Evolutionary conservation across 2,113 vertebrate species (phyloP), one percentile per base, ranked within the genome.

Genomic region (Willisornis vidua): DNA sequence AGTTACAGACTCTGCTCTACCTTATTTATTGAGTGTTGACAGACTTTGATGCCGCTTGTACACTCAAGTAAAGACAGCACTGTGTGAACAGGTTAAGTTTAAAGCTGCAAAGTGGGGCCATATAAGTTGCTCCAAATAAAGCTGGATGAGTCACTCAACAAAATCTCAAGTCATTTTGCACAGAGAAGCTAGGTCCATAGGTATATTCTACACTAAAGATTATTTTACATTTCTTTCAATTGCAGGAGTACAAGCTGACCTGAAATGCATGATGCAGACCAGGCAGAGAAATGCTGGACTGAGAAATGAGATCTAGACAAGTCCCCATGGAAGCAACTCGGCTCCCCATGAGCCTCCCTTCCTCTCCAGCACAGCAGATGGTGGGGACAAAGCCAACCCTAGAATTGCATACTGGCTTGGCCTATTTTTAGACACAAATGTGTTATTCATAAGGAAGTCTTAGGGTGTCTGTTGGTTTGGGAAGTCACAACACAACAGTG

Each of bases 1-100:
- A 87, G 61, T 75, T 89, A 82, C 70, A 90, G 81, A 52, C 29
- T 90, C 35, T 73, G 45, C 66, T 20, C 83, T 76, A 7, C 49
- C 39, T 81, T 89, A 85, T 86, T 96, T 93, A 94, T 31, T 41
- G 58, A 70, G 59, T 73, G 54, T 39, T 93, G 94, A 80, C 79
- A 85, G 92, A 23, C 48, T 79, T 93, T 78, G 80, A 65, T 89
- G 77, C 83, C 92, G 86, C 71, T 82, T 57, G 41, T 54, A 51
- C 45, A 43, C 33, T 37, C 70, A 31, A 29, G 71, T 33, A 87
- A 73, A 70, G 73, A 19, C 85, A 87, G 58, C 5, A 14, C 8
- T 41, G 1, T 54, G 54, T 63, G 68, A 89, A 25, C 37, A 26
- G 28, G 62, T 81, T n/a, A 35, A 78, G 54, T 28, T 65, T 67